phyloP scores from a whole-genome alignment of 2,113 vertebrate genomes.

The Eulacestoma nigropectus region DNA sequence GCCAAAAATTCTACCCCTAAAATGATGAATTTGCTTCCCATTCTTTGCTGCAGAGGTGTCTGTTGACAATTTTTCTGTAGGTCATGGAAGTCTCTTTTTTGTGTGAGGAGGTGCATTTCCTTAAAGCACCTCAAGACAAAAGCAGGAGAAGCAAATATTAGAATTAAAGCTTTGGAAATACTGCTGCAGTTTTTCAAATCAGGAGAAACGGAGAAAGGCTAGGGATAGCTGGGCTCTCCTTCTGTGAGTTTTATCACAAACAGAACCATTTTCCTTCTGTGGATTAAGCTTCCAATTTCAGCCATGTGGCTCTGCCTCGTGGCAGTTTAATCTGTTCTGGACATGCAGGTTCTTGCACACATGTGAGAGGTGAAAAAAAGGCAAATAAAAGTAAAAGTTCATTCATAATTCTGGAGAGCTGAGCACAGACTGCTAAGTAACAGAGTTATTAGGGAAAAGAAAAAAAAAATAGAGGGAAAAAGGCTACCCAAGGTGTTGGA shows the following conservation, averaged over 20 bases:
- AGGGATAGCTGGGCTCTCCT: neutral
- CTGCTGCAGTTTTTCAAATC: neutral
- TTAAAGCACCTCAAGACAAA: neutral
- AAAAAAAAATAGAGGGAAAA: rapidly evolving
- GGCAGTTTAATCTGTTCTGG: neutral
- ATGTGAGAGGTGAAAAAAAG: neutral
- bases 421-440: neutral
- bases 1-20: neutral
- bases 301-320: rapidly evolving
- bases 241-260: neutral
- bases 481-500: neutral
- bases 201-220: neutral
- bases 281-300: neutral
- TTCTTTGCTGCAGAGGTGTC: neutral
- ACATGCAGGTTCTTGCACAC: neutral
- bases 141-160: neutral
- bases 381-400: neutral
- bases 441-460: neutral
- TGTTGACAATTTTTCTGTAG: neutral
- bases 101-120: neutral
- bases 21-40: neutral
- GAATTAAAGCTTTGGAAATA: neutral
- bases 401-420: neutral
- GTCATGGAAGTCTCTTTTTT: rapidly evolving
- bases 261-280: neutral